Evolutionary conservation across 2,797 vertebrate species (phyloP), one percentile per base, ranked within the genome.

Genomic region (Merluccius polli): DNA sequence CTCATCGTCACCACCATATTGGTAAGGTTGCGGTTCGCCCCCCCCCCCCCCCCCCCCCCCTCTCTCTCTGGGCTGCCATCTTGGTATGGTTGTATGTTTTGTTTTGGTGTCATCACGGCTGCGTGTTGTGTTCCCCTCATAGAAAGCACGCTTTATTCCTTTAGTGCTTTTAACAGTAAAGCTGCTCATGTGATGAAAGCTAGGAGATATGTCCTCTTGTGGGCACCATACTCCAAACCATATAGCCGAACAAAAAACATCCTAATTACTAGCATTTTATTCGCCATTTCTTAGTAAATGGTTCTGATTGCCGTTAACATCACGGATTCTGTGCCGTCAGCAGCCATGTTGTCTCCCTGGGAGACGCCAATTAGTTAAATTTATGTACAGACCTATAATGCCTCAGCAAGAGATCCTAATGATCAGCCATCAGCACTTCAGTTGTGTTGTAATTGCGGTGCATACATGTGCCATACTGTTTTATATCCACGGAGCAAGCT

Each of bases 1-100:
- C 92, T 98, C 75, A 94, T 96, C 77, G 93, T 98, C 87, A 98
- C 97, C 73, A 98, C 96, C 78, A 98, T 98, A 83, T 88, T 98
- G 95, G 96, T 98, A 93, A 95, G 93, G 76, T 79, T 77, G 41
- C 52, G 12, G 44, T 48, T 13, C 13, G 44, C 44, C 16, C 16
- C 44, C 41, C 16, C 48, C 12, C 13, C 41, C 41, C 13, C 41
- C 41, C 41, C 41, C 13, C 41, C 41, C 13, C 41, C 41, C 41
- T 12, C 41, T 44, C 13, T n/a, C 21, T 52, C 48, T 48, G 15
- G 77, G 59, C 68, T 31, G 36, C 70, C 75, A 35, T 24, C 13
- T 71, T 68, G 71, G 76, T 80, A 71, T 44, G 41, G 41, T 18
- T 18, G 8, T 35, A 35, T 35, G 3, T 35, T 8, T 35, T 35